Evolutionary conservation across 1,140 invertebrate genomes (phyloP).

Genomic region (Diprion similis): DNA sequence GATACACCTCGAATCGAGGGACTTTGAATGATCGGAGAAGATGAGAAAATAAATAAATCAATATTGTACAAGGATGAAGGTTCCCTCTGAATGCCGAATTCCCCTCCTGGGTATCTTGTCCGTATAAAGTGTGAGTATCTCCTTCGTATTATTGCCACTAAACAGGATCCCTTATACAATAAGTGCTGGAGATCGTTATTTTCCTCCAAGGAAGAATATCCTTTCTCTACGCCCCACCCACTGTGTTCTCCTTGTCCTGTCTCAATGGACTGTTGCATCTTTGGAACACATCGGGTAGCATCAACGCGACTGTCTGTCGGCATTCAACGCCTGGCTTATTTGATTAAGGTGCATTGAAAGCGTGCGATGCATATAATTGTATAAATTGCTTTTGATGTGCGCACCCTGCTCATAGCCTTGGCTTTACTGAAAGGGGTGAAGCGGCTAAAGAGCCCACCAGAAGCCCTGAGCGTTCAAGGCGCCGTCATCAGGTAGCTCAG

Average conservation of each 20-base stretch:
- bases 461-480: not conserved
- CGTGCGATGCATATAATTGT: constrained; percentile 43
- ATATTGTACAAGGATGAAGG: too few species aligned
- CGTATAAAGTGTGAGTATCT: too few species aligned
- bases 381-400: constrained; percentile 46
- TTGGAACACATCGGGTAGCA: not conserved
- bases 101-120: too few species aligned
- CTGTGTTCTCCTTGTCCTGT: not conserved
- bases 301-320: not conserved
- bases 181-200: too few species aligned
- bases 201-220: too few species aligned
- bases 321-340: constrained; percentile 30
- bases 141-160: too few species aligned
- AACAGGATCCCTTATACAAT: too few species aligned
- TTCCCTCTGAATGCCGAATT: too few species aligned
- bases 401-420: constrained; percentile 12
- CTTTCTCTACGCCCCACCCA: too few species aligned
- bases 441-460: not conserved
- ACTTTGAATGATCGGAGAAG: too few species aligned
- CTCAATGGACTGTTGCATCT: not conserved
- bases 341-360: constrained; percentile 44
- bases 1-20: not conserved
- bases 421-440: not conserved
- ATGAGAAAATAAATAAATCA: too few species aligned
- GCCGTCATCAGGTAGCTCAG: not conserved